phyloP scores from a whole-genome alignment of 2,888 invertebrate genomes.

The Drosophila robusta region DNA sequence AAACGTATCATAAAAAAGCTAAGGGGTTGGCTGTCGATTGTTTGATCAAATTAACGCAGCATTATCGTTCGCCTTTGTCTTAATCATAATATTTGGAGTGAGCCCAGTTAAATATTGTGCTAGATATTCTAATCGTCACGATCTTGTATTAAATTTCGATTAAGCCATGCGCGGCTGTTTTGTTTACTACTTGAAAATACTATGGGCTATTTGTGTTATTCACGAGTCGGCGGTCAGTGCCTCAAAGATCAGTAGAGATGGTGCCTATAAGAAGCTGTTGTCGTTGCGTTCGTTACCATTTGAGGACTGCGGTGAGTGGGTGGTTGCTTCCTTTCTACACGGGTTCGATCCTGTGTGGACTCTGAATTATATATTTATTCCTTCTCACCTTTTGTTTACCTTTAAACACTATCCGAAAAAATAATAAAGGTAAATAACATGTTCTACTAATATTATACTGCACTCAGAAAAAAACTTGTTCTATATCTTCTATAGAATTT shows the following conservation, averaged over 20 bases:
- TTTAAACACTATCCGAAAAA: too few species aligned
- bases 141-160: constrained; percentile 47
- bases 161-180: constrained; percentile 59
- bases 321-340: not conserved
- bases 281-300: constrained; percentile 69
- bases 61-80: constrained; percentile 56
- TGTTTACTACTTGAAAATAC: constrained; percentile 67
- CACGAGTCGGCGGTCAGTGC: constrained; percentile 27
- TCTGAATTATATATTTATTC: not conserved
- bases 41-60: constrained; percentile 4
- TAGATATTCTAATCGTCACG: constrained; percentile 54
- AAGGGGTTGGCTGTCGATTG: constrained; percentile 13
- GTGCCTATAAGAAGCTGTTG: constrained; percentile 52
- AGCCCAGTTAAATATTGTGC: constrained; percentile 24
- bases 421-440: too few species aligned
- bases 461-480: too few species aligned
- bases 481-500: too few species aligned
- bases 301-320: constrained; percentile 81
- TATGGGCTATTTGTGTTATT: constrained; percentile 46
- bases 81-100: constrained; percentile 26
- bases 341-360: not conserved
- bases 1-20: constrained; percentile 48
- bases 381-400: too few species aligned
- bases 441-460: too few species aligned
- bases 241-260: constrained; percentile 24